Percentiles rank a stretch among this genome's conserved stretches.
Conservation (phyloP, 1,140 invertebrate genomes). For the Heliconius hermathena region DNA sequence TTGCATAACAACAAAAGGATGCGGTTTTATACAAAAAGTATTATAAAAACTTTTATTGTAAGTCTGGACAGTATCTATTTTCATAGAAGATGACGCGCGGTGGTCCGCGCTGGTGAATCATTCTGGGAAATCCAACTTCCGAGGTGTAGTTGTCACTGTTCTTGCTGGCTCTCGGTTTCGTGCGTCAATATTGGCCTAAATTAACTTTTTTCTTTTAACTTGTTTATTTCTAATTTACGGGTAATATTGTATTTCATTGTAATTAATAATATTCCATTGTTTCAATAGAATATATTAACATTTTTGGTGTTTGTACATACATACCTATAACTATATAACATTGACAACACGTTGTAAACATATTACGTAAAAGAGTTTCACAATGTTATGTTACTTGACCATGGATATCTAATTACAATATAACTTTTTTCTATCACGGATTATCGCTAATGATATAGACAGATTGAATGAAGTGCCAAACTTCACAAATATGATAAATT, state of each 20-base stretch:
- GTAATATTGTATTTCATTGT: not conserved
- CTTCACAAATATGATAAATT: too few species aligned
- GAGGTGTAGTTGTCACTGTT: conserved; percentile 22
- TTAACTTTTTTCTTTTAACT: not conserved
- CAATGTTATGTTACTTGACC: not conserved
- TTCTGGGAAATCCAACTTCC: conserved; percentile 35
- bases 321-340: not conserved
- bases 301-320: not conserved
- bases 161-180: not conserved
- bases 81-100: conserved; percentile 18
- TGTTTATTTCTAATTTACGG: not conserved
- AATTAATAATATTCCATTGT: not conserved
- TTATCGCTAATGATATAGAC: too few species aligned
- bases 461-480: too few species aligned
- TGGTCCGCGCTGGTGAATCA: conserved; percentile 25
- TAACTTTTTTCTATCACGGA: too few species aligned
- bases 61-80: conserved; percentile 25
- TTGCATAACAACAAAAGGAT: not conserved
- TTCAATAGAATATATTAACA: not conserved
- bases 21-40: not conserved
- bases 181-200: conserved; percentile 33
- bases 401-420: too few species aligned
- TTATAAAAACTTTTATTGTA: conserved; percentile 7
- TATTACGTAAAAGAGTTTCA: not conserved
- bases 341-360: not conserved